These are phyloP conservation scores for Oryzias javanicus DNA, from an alignment of 2,113 vertebrate species.

Conservation along the genomic window DNA sequence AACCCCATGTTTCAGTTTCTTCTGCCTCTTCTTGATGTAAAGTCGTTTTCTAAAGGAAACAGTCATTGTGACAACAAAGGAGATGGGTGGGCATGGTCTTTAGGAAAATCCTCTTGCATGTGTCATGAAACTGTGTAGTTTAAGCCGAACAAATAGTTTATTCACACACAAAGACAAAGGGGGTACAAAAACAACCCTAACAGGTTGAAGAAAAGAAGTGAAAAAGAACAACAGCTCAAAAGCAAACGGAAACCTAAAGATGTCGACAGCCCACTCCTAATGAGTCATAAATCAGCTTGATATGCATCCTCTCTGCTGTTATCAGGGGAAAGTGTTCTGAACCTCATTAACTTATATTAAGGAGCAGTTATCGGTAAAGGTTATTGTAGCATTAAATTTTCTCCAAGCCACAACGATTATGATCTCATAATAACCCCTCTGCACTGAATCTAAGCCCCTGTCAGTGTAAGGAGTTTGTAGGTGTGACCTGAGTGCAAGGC, in stretches of 20 bases:
- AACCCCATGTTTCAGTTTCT: not conserved
- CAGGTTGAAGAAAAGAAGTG: slow-evolving; percentile 4
- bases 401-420: slow-evolving; percentile 25
- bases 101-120: slow-evolving; percentile 12
- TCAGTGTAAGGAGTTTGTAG: not conserved
- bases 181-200: not conserved
- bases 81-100: not conserved
- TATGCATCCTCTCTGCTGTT: slow-evolving; percentile 60
- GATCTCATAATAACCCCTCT: slow-evolving; percentile 25
- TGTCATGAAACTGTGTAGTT: slow-evolving; percentile 6
- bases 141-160: slow-evolving; percentile 14
- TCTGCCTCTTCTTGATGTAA: slow-evolving; percentile 8
- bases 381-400: slow-evolving; percentile 41
- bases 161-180: slow-evolving; percentile 14
- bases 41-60: slow-evolving; percentile 31
- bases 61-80: slow-evolving; percentile 21
- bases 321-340: slow-evolving; percentile 64
- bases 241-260: slow-evolving; percentile 41
- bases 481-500: too few species aligned
- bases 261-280: slow-evolving; percentile 51
- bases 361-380: slow-evolving; percentile 44
- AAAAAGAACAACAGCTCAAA: slow-evolving; percentile 8
- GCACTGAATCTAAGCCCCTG: not conserved
- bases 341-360: slow-evolving; percentile 69
- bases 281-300: slow-evolving; percentile 66